phyloP scores from a whole-genome alignment of 2,113 vertebrate species.

The Entelurus aequoreus region DNA sequence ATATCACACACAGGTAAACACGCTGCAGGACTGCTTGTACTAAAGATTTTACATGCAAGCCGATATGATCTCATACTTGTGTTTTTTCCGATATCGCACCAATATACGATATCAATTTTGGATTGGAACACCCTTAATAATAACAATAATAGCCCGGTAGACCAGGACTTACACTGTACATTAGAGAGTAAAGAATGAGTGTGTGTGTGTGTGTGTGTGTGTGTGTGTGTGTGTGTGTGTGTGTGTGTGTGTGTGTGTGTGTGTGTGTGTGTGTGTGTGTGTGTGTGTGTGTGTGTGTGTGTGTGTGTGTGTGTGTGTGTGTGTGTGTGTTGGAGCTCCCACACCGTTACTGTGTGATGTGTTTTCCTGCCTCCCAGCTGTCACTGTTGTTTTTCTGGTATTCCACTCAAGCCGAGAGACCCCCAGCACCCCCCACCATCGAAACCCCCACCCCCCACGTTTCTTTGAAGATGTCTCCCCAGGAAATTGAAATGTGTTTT shows the following conservation, averaged over 20 bases:
- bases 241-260: conserved; percentile 19
- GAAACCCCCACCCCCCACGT: conserved; percentile 33
- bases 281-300: too few species aligned
- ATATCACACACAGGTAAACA: too few species aligned
- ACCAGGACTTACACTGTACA: too few species aligned
- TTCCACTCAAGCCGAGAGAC: conserved; percentile 28
- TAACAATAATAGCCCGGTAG: too few species aligned
- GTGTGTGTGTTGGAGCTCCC: conserved; percentile 53
- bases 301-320: conserved; percentile 26
- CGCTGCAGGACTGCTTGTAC: too few species aligned
- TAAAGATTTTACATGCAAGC: too few species aligned
- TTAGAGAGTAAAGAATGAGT: background rate
- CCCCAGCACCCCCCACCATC: background rate
- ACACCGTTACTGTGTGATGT: conserved; percentile 68
- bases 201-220: conserved; percentile 26
- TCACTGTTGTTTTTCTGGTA: conserved; percentile 67
- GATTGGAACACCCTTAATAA: too few species aligned
- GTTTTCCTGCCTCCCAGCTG: conserved; percentile 73
- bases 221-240: conserved; percentile 12
- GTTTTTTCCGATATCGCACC: too few species aligned
- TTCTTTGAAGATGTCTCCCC: conserved; percentile 66
- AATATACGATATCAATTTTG: too few species aligned
- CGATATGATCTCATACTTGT: too few species aligned
- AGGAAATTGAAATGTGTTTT: conserved; percentile 76
- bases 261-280: conserved; percentile 22